These are phyloP conservation scores for Pogonus chalceus DNA, from an alignment of 1,140 invertebrate genomes.

Conservation along the genomic window DNA sequence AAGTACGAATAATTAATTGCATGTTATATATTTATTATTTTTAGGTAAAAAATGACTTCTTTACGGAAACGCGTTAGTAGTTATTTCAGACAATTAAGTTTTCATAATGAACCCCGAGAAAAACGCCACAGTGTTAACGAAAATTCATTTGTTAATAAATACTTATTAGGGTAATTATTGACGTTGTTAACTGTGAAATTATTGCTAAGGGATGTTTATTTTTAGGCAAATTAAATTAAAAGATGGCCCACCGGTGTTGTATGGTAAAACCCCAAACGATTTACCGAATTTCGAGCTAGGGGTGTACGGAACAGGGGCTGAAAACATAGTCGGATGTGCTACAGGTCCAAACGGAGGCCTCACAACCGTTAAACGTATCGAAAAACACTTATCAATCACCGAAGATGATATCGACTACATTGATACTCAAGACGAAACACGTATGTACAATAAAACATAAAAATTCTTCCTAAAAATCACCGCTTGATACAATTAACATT, in stretches of 20 bases:
- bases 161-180: slow-evolving; percentile 55
- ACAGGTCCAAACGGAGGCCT: slow-evolving; percentile 70
- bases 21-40: too few relatives aligned
- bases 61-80: slow-evolving; percentile 61
- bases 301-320: slow-evolving; percentile 40
- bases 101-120: slow-evolving; percentile 48
- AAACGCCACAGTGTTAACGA: slow-evolving; percentile 43
- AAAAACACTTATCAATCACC: slow-evolving; percentile 51
- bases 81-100: slow-evolving; percentile 62
- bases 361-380: slow-evolving; percentile 56
- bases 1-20: too few relatives aligned
- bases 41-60: slow-evolving; percentile 49
- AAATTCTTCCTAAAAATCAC: slow-evolving; percentile 12
- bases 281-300: slow-evolving; percentile 47
- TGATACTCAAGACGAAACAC: slow-evolving; percentile 48
- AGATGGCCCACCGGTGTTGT: slow-evolving; percentile 49
- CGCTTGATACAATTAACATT: slow-evolving; percentile 5
- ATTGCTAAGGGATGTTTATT: slow-evolving; percentile 6
- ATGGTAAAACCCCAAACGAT: slow-evolving; percentile 55
- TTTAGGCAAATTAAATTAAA: slow-evolving; percentile 26
- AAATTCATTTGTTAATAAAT: slow-evolving; percentile 61
- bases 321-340: slow-evolving; percentile 50
- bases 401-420: slow-evolving; percentile 68
- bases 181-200: slow-evolving; percentile 1
- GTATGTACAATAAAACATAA: slow-evolving; percentile 25